These are phyloP conservation scores for Hyalella azteca DNA, from an alignment of 2,888 invertebrate genomes.

Conservation along the genomic window DNA sequence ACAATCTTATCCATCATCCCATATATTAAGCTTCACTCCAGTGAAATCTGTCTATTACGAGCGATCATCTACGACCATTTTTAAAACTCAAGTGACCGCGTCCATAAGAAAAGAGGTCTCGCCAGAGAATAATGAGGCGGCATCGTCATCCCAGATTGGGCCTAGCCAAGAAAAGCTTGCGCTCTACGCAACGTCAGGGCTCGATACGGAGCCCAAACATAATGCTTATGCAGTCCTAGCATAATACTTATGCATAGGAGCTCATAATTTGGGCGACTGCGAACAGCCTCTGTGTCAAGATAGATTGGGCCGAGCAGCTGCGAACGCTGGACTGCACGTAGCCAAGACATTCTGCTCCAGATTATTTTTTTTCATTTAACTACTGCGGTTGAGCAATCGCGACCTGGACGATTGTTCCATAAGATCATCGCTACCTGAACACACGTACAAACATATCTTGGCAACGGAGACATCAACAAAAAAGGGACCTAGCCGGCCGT, in stretches of 20 bases:
- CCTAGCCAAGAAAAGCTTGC: too few relatives aligned
- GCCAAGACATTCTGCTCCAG: background rate
- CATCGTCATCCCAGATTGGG: background rate
- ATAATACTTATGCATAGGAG: background rate
- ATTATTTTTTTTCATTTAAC: background rate
- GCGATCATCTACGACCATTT: background rate
- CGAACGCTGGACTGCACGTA: background rate
- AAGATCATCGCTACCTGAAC: background rate
- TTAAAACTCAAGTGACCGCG: background rate
- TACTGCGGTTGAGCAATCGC: background rate
- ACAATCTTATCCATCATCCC: background rate
- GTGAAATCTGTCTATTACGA: background rate
- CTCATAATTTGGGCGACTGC: background rate
- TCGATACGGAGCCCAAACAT: too few relatives aligned
- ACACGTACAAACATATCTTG: too few relatives aligned
- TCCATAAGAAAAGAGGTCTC: background rate
- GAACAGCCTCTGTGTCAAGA: background rate
- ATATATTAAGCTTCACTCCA: background rate
- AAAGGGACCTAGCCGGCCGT: too few relatives aligned
- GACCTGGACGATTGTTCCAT: slow-evolving; percentile 7
- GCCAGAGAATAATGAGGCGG: background rate
- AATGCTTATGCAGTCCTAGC: background rate
- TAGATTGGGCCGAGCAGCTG: background rate
- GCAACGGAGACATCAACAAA: too few relatives aligned
- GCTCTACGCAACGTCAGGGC: too few relatives aligned